These are phyloP conservation scores for Arbacia lixula DNA, from an alignment of 53 echinoderm and acorn worm species.

Conservation along the genomic window DNA sequence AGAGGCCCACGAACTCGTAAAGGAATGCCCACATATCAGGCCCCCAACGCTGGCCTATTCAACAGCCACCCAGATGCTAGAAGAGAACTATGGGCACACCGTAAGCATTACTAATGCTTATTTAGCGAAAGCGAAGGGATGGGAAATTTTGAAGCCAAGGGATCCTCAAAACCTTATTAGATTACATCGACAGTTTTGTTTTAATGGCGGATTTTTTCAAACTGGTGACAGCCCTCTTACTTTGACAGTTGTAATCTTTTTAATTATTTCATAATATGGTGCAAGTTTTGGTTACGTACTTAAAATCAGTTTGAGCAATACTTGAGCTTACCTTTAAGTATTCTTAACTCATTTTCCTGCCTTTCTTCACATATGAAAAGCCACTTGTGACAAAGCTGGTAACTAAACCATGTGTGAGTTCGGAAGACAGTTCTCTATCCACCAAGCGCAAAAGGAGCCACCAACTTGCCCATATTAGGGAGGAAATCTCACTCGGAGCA, in stretches of 20 bases:
- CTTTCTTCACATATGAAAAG: constrained; percentile 15
- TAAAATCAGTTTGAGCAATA: too few species aligned
- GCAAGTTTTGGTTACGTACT: too few species aligned
- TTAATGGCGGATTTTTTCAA: too few species aligned
- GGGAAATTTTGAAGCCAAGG: constrained; percentile 23
- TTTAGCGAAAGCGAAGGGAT: constrained; percentile 51
- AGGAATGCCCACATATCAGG: constrained; percentile 57
- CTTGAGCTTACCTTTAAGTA: too few species aligned
- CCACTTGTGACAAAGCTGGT: neutral
- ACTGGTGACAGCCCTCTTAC: too few species aligned
- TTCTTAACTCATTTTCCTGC: constrained; percentile 11
- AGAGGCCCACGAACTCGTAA: constrained; percentile 70
- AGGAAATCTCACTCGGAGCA: neutral
- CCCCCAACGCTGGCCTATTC: constrained; percentile 38
- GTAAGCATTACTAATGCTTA: constrained; percentile 56
- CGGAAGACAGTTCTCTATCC: neutral
- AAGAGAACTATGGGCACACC: constrained; percentile 62
- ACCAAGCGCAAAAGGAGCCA: neutral
- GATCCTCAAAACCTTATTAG: too few species aligned
- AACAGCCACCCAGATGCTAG: constrained; percentile 52
- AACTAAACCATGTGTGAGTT: neutral
- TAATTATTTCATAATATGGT: too few species aligned
- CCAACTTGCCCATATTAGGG: neutral
- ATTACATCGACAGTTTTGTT: too few species aligned
- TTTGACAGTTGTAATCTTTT: too few species aligned